Evolutionary conservation across 2,888 invertebrate genomes (phyloP), one percentile per base, ranked within the genome.

Genomic region (Conchocele bisecta): DNA sequence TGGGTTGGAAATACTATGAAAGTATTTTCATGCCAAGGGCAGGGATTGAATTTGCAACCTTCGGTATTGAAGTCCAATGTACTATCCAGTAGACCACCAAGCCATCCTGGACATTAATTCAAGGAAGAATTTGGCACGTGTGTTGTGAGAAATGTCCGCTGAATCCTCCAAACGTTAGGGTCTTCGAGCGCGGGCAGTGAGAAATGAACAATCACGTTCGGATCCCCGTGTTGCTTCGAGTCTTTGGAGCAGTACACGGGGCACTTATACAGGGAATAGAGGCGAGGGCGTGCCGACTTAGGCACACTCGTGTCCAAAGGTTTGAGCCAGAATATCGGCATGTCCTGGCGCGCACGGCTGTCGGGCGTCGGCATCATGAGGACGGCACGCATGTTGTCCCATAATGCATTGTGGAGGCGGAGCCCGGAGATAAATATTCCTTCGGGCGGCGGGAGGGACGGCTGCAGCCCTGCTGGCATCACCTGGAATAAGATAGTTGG

Each of bases 261-360:
- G 58, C 86, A 88, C n/a, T 42, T 56, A 65, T 82, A 88, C n/a
- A 78, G 50, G 28, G 72, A 59, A 48, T 79, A 74, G 33, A 72
- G 22, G 15, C 61, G 37, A n/a, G n/a, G n/a, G 11, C 56, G 33
- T 22, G 66, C 39, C 17, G 57, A 51, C 37, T 68, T 64, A 28
- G 66, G 33, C 13, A 68, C 59, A 35, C 58, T 58, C 44, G 54
- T 70, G 46, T 82, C 81, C 4, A 79, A 57, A 6, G 89, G 88
- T 70, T 84, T 85, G 13, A 88, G 65, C 87, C 88, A 89, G 41
- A 89, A 64, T 5, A 83, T 58, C 9, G 89, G 88, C 74, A 89
- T 78, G 7, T 72, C 72, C 51, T 84, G 81, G 9, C 53, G 24
- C 5, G 57, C 65, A 6, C 56, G 48, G 20, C 73, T 67, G 57